A percentile compares a stretch with the other conserved stretches of the same genome.
Evolutionary conservation across 1,140 invertebrate species (phyloP).

Genomic region (Latrodectus geometricus): DNA sequence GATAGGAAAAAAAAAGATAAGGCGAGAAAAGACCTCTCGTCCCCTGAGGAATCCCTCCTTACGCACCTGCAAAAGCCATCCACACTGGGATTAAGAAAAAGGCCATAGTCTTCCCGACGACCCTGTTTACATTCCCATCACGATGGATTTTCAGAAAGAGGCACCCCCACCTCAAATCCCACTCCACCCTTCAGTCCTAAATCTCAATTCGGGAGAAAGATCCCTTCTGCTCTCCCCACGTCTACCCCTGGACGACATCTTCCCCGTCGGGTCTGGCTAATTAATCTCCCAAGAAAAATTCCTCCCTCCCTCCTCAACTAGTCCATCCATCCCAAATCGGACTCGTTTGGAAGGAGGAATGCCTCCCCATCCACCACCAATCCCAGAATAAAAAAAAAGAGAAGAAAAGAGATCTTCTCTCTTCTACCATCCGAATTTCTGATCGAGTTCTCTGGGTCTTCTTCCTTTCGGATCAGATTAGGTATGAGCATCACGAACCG

Average conservation of each 20-base stretch:
- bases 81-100: constrained; percentile 30
- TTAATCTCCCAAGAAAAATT: constrained; percentile 40
- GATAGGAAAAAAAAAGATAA: neutral
- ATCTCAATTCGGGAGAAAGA: constrained; percentile 32
- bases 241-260: constrained; percentile 25
- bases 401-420: neutral
- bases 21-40: neutral
- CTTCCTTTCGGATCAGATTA: neutral
- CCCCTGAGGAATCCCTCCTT: neutral
- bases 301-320: neutral
- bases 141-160: constrained; percentile 24
- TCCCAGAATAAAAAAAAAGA: neutral
- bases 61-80: constrained; percentile 44
- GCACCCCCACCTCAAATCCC: constrained; percentile 18
- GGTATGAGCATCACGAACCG: constrained; percentile 31
- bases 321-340: constrained; percentile 48
- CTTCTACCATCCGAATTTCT: constrained; percentile 14
- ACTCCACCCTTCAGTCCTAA: constrained; percentile 37
- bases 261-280: constrained; percentile 38
- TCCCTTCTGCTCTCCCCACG: neutral
- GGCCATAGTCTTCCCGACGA: neutral
- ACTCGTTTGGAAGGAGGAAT: constrained; percentile 25
- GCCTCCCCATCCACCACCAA: neutral
- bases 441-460: constrained; percentile 11
- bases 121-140: constrained; percentile 56